phyloP scores from a whole-genome alignment of 1,140 invertebrate species.

The Magallana ariakensis region DNA sequence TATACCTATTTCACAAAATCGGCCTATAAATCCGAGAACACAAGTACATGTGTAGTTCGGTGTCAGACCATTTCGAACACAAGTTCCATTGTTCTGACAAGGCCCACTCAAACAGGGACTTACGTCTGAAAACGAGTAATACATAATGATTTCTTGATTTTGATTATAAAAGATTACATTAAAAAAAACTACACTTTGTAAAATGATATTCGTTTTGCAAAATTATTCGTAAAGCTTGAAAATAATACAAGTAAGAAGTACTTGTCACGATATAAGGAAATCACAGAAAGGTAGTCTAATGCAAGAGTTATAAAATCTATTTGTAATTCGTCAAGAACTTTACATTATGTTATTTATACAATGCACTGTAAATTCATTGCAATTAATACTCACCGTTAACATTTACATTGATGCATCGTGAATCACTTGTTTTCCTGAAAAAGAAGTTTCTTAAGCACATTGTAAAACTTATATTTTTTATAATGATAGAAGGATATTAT shows the following conservation, averaged over 20 bases:
- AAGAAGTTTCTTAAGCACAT: not conserved
- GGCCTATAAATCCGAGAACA: not conserved
- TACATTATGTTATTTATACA: no score
- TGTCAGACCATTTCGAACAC: not conserved
- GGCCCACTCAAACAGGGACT: not conserved
- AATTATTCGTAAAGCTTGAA: no score
- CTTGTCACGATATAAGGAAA: no score
- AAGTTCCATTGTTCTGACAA: constrained; percentile 13
- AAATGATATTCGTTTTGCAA: no score
- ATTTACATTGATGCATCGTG: constrained; percentile 37
- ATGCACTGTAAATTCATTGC: no score
- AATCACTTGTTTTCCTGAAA: constrained; percentile 38
- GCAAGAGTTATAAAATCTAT: no score
- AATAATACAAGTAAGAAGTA: no score
- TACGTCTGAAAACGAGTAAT: not conserved
- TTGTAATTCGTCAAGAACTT: no score
- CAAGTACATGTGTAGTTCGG: constrained; percentile 37
- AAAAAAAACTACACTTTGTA: no score
- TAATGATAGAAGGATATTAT: not conserved
- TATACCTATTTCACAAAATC: constrained; percentile 15
- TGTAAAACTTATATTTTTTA: not conserved
- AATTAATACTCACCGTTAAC: not conserved
- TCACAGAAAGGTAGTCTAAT: no score
- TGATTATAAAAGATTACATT: no score
- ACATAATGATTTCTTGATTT: not conserved